Evolutionary conservation across 2,113 vertebrate genomes (phyloP).

Genomic region (Neolamprologus fasciatus): DNA sequence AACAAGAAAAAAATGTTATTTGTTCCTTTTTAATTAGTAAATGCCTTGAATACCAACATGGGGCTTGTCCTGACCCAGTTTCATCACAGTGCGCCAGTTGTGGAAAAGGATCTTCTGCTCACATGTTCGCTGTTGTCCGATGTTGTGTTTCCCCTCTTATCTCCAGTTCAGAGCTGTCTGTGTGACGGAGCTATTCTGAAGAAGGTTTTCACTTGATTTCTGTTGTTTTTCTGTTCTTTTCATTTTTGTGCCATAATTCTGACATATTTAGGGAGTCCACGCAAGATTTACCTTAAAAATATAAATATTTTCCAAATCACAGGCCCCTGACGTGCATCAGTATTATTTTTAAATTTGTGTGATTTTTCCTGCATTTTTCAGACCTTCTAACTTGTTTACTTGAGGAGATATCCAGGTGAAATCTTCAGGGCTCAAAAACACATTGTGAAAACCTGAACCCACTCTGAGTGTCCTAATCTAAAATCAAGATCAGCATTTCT

Average conservation of each 20-base stretch:
- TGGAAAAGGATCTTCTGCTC: neutral
- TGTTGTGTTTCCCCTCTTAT: neutral
- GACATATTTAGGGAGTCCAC: neutral
- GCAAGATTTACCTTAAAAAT: accelerated
- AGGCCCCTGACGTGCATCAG: accelerated
- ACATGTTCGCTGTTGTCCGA: neutral
- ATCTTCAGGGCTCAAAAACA: neutral
- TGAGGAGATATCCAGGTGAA: neutral
- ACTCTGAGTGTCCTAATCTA: accelerated
- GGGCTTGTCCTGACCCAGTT: neutral
- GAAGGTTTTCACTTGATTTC: neutral
- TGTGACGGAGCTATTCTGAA: neutral
- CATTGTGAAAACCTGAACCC: neutral
- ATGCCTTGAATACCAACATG: neutral
- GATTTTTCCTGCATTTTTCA: neutral
- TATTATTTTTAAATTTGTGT: accelerated
- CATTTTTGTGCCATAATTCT: neutral
- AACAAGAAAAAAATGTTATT: neutral
- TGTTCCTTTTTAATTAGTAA: neutral
- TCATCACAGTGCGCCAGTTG: neutral
- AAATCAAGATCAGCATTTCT: accelerated
- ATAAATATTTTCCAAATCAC: neutral
- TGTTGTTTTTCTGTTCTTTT: neutral
- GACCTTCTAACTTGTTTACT: neutral
- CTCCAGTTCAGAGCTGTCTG: neutral